Base-by-base conservation (phyloP, 1,140 invertebrate species). In the Drosophila ambigua region DNA sequence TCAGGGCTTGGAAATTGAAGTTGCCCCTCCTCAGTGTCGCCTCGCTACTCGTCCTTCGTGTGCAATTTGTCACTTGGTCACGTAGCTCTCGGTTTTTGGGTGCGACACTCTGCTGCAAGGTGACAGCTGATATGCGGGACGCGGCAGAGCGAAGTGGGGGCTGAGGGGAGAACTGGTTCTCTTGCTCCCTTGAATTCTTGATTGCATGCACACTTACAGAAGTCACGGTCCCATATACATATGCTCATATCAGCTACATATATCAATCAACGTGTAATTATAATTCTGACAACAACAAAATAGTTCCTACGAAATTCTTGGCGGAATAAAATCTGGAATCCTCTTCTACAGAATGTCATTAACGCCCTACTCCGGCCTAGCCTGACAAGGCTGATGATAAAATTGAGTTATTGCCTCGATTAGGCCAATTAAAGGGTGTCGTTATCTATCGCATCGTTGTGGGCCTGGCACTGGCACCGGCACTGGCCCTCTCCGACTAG, bases 11-110 rank as follows among this genome's bases (percentile, higher is more conserved):
- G 65, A 83, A 79, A 75, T 79, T 80, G 72, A 81, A 77, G 77
- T 71, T 77, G 53, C 46, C 53, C 45, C 65, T 58, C 67, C 67
- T 69, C 11, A 39, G 35, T 39, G 35, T 39, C 11, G 35, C 35
- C 35, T 57, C 49, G 62, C 24, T 13, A 11, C 35, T 39, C 60
- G 54, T 43, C 49, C 54, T 77, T 80, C 52, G 72, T 44, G 61
- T 57, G 83, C 83, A 87, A 87, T 87, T 87, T 88, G 83, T 88
- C 82, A 87, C 82, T 87, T 87, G 83, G 79, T 88, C 82, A 87
- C 82, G 82, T 87, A 88, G 68, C 65, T 53, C 54, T 57, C 62
- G 46, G 76, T 68, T 74, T 43, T 43, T 72, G 50, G 51, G 72
- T 62, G 55, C 55, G 64, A 49, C 60, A 65, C 66, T 75, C 35